Evolutionary conservation across 2,797 vertebrate genomes (phyloP), one percentile per base, ranked within the genome.

Genomic region (Hypotaenidia philippensis): DNA sequence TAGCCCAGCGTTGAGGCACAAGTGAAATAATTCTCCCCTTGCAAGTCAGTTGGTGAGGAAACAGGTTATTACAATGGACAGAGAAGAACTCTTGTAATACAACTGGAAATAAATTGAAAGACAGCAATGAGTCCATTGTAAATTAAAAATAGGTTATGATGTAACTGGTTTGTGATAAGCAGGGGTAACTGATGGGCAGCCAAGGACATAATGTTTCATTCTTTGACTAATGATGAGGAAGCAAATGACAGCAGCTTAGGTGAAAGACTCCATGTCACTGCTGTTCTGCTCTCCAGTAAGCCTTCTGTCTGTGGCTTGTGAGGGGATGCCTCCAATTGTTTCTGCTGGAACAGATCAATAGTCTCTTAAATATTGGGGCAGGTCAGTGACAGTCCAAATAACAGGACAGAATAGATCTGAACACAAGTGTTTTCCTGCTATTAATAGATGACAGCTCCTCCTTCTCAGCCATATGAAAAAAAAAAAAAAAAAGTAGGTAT

Each of bases 91-190:
- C 53, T 70, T 82, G 74, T 36, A 83, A 61, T 77, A 45, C 26
- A 55, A 26, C 34, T 70, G 68, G 61, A 92, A 66, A 79, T 27
- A 45, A 86, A 72, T 95, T 55, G 72, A 65, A 78, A 72, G 71
- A 29, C 50, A 72, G 36, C 61, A 53, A 59, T 41, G 61, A 83
- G 20, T 63, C 82, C 20, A n/a, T 61, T 92, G 83, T 86, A 89
- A 92, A 78, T 76, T 47, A 89, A 92, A 94, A 92, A 5, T 63
- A 86, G 66, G 60, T 9, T 90, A 13, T 92, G 82, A 86, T 63
- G 55, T 90, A 75, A 78, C 7, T 32, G 40, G 45, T 44, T 86
- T 61, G 56, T 86, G 65, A 57, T 53, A 66, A 64, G 31, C 77
- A 66, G 49, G 32, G 74, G 26, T 79, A 91, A 47, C 70, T 61